Conservation (phyloP, 2,113 vertebrate genomes). For the Brachionichthys hirsutus region DNA sequence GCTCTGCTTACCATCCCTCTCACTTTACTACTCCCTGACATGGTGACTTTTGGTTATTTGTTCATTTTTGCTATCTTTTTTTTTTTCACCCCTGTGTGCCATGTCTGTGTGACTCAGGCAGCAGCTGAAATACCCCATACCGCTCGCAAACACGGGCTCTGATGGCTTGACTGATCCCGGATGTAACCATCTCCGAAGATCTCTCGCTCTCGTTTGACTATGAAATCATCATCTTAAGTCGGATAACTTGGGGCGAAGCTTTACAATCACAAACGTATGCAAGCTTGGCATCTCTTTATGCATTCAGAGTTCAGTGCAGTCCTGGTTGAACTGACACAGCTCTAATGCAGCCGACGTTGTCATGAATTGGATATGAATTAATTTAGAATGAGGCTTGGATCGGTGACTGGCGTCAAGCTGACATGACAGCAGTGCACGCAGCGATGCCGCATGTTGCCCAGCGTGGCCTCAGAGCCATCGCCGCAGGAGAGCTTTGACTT, state of each 20-base stretch:
- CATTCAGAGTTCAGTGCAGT: conserved; percentile 23
- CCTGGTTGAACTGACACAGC: conserved; percentile 43
- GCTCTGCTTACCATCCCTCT: background rate
- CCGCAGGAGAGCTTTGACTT: conserved; percentile 39
- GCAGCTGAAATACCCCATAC: conserved; percentile 23
- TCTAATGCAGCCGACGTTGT: conserved; percentile 39
- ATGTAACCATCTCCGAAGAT: conserved; percentile 9
- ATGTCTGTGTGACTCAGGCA: conserved; percentile 13
- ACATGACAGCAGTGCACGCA: conserved; percentile 43
- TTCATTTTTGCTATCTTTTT: background rate
- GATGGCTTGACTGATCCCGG: conserved; percentile 30
- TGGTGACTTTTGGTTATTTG: conserved; percentile 2
- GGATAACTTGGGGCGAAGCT: background rate
- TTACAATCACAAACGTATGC: conserved; percentile 11
- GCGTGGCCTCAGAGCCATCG: conserved; percentile 43
- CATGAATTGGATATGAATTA: conserved; percentile 61
- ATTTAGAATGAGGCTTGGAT: conserved; percentile 57
- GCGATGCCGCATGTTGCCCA: conserved; percentile 63
- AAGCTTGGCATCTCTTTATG: conserved; percentile 26
- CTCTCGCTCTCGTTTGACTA: background rate
- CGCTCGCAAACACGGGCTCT: conserved; percentile 25
- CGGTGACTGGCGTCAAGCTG: conserved; percentile 62
- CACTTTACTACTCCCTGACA: background rate
- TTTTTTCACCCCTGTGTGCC: conserved; percentile 1
- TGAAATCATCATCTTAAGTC: background rate